Percentiles rank a stretch among this genome's conserved stretches.
phyloP scores from a whole-genome alignment of 2,113 vertebrate genomes.

The Silurus meridionalis region DNA sequence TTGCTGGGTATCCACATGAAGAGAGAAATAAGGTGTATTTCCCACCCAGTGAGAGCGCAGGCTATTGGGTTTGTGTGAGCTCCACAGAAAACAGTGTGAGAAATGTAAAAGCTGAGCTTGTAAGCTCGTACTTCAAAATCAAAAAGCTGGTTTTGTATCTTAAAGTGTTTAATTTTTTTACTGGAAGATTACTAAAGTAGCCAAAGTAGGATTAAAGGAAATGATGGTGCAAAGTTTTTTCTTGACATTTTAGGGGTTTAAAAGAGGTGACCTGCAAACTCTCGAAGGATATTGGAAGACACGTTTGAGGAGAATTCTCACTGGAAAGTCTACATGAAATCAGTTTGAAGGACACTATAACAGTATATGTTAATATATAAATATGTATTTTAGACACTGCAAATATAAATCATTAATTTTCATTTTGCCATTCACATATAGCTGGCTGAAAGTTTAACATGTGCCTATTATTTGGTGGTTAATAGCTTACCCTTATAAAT shows the following conservation, averaged over 20 bases:
- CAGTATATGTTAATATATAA: neutral
- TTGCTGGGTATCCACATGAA: conserved; percentile 8
- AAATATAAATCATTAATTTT: conserved; percentile 5
- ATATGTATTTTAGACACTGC: neutral
- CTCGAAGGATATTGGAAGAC: neutral
- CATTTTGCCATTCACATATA: neutral
- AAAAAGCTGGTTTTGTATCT: neutral
- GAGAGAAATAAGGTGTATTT: conserved; percentile 18
- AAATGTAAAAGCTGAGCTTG: neutral
- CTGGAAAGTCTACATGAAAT: neutral
- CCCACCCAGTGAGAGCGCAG: neutral
- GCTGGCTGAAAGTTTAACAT: neutral
- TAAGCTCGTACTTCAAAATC: neutral
- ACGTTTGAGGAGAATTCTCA: neutral
- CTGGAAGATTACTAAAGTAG: neutral
- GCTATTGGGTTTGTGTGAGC: neutral
- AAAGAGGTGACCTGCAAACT: neutral
- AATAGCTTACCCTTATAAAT: neutral
- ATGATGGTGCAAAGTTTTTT: neutral
- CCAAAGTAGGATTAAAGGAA: neutral
- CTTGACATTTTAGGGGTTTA: neutral
- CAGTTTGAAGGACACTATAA: conserved; percentile 2
- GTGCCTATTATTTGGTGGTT: conserved; percentile 28
- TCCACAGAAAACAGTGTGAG: neutral
- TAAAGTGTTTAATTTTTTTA: neutral